A percentile compares a stretch with the other conserved stretches of the same genome.
Conservation (phyloP, 2,113 vertebrate species). For the Eleginops maclovinus region DNA sequence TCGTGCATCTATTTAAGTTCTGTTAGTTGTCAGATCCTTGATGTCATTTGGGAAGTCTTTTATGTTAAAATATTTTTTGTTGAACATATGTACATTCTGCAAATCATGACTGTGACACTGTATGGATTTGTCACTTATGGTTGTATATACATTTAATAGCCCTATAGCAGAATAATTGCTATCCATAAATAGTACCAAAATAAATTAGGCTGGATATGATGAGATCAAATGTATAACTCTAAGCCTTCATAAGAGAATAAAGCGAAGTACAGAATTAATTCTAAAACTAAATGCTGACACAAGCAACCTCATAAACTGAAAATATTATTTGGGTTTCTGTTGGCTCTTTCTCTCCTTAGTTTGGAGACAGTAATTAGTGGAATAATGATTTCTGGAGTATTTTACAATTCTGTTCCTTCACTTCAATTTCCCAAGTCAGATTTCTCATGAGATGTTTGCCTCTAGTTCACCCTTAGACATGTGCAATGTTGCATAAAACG, state of each 20-base stretch:
- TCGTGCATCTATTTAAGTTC: too few relatives aligned
- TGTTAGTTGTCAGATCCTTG: too few relatives aligned
- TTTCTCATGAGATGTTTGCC: conserved; percentile 25
- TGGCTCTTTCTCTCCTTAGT: conserved; percentile 2
- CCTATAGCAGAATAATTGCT: not conserved
- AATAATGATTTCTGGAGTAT: conserved; percentile 29
- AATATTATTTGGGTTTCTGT: not conserved
- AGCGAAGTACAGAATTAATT: not conserved
- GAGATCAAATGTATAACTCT: too few relatives aligned
- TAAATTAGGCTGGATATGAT: too few relatives aligned
- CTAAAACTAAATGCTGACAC: not conserved
- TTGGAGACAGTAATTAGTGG: conserved; percentile 47
- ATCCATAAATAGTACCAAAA: not conserved
- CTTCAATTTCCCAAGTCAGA: conserved; percentile 25
- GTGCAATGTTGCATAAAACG: conserved; percentile 2
- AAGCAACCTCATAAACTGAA: not conserved
- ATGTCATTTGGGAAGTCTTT: too few relatives aligned
- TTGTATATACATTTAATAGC: not conserved
- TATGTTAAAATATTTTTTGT: too few relatives aligned
- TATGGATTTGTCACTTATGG: not conserved
- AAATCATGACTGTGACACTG: too few relatives aligned
- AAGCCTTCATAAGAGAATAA: too few relatives aligned
- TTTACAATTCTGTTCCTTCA: conserved; percentile 25
- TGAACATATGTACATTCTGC: too few relatives aligned
- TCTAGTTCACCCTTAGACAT: conserved; percentile 20